phyloP scores from a whole-genome alignment of 2,888 invertebrate species.

The Trissonchulus latispiculum region DNA sequence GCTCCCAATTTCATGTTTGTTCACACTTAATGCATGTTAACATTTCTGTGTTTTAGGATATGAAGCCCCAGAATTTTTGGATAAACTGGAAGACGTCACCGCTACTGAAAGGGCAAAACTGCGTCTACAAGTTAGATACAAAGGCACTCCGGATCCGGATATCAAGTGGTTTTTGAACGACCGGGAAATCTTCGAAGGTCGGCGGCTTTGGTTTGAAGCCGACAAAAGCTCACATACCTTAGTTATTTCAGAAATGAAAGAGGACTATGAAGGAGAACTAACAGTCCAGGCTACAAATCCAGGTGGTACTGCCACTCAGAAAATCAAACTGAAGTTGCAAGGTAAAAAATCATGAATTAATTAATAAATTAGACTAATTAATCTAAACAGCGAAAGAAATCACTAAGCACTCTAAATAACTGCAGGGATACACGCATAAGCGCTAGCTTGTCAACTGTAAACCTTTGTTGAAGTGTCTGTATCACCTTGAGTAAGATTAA shows the following conservation, averaged over 20 bases:
- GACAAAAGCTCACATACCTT: conserved; percentile 27
- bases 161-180: conserved; percentile 56
- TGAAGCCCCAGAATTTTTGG: conserved; percentile 58
- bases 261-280: conserved; percentile 35
- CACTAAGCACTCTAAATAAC: too few species aligned
- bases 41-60: conserved; percentile 37
- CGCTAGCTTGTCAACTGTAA: too few species aligned
- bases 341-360: too few species aligned
- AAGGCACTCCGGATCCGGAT: conserved; percentile 63
- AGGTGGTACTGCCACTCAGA: conserved; percentile 17
- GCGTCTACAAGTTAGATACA: conserved; percentile 64
- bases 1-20: too few species aligned
- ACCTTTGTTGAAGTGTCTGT: too few species aligned
- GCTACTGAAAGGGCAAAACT: conserved; percentile 58
- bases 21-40: too few species aligned
- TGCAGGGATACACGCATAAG: too few species aligned
- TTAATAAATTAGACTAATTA: too few species aligned
- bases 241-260: conserved; percentile 33
- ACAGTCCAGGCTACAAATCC: conserved; percentile 3
- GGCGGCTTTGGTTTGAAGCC: conserved; percentile 32
- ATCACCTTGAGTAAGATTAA: too few species aligned
- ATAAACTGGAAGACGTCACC: conserved; percentile 58
- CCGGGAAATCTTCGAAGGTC: conserved; percentile 34
- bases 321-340: conserved; percentile 2
- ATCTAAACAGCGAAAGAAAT: too few species aligned